Conservation (phyloP, 2,797 vertebrate species). For the Coranthus polyacanthus region DNA sequence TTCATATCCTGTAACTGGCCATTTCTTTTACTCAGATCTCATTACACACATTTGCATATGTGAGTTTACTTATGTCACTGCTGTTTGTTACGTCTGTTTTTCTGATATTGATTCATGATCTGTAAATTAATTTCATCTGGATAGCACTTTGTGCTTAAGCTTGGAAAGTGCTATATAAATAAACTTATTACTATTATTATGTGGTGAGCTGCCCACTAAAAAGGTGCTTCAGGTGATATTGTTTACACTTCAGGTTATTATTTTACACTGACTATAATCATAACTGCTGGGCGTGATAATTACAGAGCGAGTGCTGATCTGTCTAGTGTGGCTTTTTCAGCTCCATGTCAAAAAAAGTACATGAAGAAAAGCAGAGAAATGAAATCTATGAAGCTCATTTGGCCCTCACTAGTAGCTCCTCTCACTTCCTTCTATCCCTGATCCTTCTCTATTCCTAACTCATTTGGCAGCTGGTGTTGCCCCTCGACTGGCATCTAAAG, state of each 20-base stretch:
- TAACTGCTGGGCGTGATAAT: conserved; percentile 35
- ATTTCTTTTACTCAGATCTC: too few relatives aligned
- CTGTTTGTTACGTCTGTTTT: too few relatives aligned
- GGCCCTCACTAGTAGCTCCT: conserved; percentile 3
- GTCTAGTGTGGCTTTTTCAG: conserved; percentile 22
- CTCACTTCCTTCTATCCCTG: conserved; percentile 56
- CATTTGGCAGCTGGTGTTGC: conserved; percentile 89
- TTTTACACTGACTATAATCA: conserved; percentile 9
- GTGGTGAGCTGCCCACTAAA: not conserved
- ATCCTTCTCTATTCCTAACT: conserved; percentile 83
- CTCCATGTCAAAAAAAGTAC: conserved; percentile 22
- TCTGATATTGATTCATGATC: too few relatives aligned
- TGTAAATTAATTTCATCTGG: too few relatives aligned
- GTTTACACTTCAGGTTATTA: conserved; percentile 14
- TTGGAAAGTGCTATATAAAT: too few relatives aligned
- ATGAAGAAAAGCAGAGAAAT: conserved; percentile 28
- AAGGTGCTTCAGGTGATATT: not conserved
- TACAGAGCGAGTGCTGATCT: conserved; percentile 16
- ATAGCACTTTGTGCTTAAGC: too few relatives aligned
- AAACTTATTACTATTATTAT: not conserved
- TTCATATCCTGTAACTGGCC: too few relatives aligned
- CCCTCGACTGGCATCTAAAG: conserved; percentile 90
- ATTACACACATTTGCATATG: too few relatives aligned
- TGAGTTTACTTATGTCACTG: too few relatives aligned
- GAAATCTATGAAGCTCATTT: conserved; percentile 22